These are phyloP conservation scores for Pherbina coryleti DNA, from an alignment of 2,888 invertebrate species.

Conservation along the genomic window DNA sequence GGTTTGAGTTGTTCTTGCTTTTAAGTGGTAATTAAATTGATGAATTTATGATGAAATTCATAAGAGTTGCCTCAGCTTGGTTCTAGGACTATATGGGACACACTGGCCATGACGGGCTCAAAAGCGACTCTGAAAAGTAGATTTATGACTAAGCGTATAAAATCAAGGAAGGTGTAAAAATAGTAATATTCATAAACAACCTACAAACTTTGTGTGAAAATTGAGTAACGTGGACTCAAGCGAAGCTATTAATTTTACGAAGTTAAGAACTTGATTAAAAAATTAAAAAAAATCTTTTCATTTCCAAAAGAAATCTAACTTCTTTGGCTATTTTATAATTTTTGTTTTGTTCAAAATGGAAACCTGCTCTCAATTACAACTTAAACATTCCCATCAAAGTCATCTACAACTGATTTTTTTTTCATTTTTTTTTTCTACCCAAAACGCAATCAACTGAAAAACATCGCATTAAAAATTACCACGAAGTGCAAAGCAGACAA, in stretches of 20 bases:
- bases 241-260: background rate
- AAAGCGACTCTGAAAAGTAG: no score
- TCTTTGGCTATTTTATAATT: no score
- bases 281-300: background rate
- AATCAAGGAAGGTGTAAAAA: constrained; percentile 7
- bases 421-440: no score
- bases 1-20: constrained; percentile 44
- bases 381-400: no score
- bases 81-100: background rate
- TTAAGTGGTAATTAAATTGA: constrained; percentile 49
- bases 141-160: background rate
- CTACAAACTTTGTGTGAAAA: constrained; percentile 3
- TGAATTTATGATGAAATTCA: constrained; percentile 43
- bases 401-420: no score
- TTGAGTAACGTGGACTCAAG: background rate
- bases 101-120: background rate
- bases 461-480: constrained; percentile 55
- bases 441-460: constrained; percentile 52
- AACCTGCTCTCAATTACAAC: no score
- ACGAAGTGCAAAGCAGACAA: background rate
- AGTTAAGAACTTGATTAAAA: background rate
- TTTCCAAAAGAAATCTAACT: no score
- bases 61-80: background rate
- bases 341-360: no score
- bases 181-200: constrained; percentile 17